phyloP scores from a whole-genome alignment of 1,140 invertebrate species.

The Scaptodrosophila lebanonensis region DNA sequence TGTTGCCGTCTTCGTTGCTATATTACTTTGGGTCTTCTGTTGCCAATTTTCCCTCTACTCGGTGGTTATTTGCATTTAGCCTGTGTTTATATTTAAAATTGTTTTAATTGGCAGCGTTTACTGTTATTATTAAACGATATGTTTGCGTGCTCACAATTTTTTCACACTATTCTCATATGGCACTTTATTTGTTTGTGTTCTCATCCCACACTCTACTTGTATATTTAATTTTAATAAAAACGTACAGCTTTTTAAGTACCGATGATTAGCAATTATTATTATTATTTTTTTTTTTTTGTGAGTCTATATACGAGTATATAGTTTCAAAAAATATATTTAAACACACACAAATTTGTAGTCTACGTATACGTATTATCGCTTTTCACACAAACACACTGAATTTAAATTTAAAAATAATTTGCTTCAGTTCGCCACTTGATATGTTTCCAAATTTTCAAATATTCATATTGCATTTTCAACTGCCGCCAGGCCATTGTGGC shows the following conservation, averaged over 20 bases:
- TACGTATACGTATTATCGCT: neutral
- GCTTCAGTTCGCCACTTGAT: conserved; percentile 76
- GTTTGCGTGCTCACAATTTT: too few relatives aligned
- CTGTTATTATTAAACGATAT: too few relatives aligned
- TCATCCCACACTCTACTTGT: too few relatives aligned
- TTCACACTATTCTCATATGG: too few relatives aligned
- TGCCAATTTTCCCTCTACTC: neutral
- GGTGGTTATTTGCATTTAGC: neutral
- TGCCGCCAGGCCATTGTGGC: conserved; percentile 47
- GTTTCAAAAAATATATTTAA: too few relatives aligned
- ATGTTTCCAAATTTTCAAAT: conserved; percentile 77
- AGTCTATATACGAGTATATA: conserved; percentile 1
- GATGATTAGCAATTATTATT: too few relatives aligned
- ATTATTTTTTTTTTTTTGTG: too few relatives aligned
- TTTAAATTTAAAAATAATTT: conserved; percentile 34
- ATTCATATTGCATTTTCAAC: conserved; percentile 52
- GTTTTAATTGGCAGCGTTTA: conserved; percentile 31
- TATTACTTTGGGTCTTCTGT: too few relatives aligned
- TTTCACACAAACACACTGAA: neutral
- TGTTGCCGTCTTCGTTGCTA: too few relatives aligned
- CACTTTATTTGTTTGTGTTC: too few relatives aligned
- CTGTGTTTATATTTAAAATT: neutral
- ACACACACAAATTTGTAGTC: neutral
- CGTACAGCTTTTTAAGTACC: too few relatives aligned
- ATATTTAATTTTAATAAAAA: too few relatives aligned